A percentile compares a stretch with the other conserved stretches of the same genome.
Evolutionary conservation across 2,888 invertebrate species (phyloP).

Genomic region (Ernsta delagoae): DNA sequence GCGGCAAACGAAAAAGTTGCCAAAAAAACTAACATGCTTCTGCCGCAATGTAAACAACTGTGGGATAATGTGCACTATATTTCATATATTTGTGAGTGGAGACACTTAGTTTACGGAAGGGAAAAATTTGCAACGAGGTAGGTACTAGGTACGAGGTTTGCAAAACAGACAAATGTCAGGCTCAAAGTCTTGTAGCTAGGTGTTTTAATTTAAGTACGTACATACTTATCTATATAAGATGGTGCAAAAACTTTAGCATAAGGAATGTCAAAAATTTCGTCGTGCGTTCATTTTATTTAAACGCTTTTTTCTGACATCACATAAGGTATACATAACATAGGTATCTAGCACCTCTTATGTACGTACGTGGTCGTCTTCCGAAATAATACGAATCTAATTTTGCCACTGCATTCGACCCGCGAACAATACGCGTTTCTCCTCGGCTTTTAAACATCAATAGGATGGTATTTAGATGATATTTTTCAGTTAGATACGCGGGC

Average conservation of each 20-base stretch:
- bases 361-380: slow-evolving; percentile 42
- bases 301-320: no score
- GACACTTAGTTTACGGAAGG: no score
- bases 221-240: no score
- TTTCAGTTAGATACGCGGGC: slow-evolving; percentile 60
- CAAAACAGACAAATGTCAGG: no score
- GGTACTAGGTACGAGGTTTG: no score
- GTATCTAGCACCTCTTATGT: neutral
- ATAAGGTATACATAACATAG: no score
- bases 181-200: no score
- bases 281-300: no score
- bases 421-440: slow-evolving; percentile 77
- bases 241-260: no score
- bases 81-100: neutral
- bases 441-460: slow-evolving; percentile 84
- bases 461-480: slow-evolving; percentile 80
- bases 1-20: slow-evolving; percentile 63
- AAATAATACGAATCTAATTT: slow-evolving; percentile 80
- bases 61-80: slow-evolving; percentile 21
- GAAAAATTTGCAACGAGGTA: no score
- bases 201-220: no score
- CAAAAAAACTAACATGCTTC: slow-evolving; percentile 56
- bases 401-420: slow-evolving; percentile 76
- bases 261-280: no score
- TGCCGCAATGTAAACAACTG: slow-evolving; percentile 66